A percentile compares a stretch with the other conserved stretches of the same genome.
phyloP scores from a whole-genome alignment of 2,888 invertebrate genomes.

The Antheraea assamensis region DNA sequence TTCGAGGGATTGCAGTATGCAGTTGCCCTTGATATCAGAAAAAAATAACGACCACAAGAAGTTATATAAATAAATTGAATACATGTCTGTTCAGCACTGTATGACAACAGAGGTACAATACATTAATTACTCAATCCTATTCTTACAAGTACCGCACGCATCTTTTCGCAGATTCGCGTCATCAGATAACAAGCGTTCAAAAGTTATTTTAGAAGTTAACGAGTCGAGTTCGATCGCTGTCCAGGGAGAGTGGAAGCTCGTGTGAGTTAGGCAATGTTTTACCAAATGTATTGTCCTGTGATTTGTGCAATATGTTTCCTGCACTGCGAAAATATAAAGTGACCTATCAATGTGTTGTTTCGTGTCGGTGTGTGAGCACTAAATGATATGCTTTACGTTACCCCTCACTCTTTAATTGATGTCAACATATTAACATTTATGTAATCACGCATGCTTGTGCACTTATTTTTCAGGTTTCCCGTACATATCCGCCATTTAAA shows the following conservation, averaged over 20 bases:
- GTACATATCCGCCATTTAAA: neutral
- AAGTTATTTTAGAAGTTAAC: slow-evolving; percentile 13
- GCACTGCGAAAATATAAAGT: neutral
- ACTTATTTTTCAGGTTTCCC: neutral
- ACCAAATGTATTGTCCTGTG: slow-evolving; percentile 2
- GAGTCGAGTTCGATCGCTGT: slow-evolving; percentile 1
- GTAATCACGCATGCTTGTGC: slow-evolving; percentile 8
- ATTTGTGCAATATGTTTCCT: slow-evolving; percentile 1
- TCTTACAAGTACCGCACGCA: neutral
- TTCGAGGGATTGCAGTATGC: too few species aligned
- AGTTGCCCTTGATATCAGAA: too few species aligned
- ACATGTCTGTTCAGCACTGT: neutral
- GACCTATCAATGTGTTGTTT: slow-evolving; percentile 4
- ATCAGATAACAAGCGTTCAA: slow-evolving; percentile 10
- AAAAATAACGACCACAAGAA: neutral
- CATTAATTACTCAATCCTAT: neutral
- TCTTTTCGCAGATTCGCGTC: slow-evolving; percentile 10
- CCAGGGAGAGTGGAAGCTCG: neutral
- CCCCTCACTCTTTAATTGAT: neutral
- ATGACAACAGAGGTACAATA: neutral
- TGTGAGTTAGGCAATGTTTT: slow-evolving; percentile 5
- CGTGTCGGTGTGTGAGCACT: slow-evolving; percentile 7
- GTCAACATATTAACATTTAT: too few species aligned
- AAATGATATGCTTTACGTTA: neutral
- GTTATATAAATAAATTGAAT: too few species aligned